Conservation (phyloP, 2,797 vertebrate genomes). For the Cheirogaleus major region DNA sequence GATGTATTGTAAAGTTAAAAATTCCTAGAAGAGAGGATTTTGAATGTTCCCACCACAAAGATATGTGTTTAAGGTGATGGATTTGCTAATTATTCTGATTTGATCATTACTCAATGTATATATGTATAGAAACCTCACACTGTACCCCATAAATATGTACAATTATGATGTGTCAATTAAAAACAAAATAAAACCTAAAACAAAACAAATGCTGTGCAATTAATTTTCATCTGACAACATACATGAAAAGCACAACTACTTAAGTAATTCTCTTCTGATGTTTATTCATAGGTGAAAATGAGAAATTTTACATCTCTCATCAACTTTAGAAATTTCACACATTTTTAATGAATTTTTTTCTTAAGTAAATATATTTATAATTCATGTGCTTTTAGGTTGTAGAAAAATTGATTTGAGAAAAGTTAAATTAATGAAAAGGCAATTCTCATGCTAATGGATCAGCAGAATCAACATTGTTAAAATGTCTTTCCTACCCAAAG, state of each 20-base stretch:
- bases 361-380: not conserved
- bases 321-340: slow-evolving; percentile 28
- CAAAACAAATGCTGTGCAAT: not conserved
- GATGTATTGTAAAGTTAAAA: not conserved
- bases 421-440: not conserved
- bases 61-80: not conserved
- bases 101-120: not conserved
- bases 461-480: too few species aligned
- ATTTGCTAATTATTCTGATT: not conserved
- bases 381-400: not conserved
- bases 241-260: not conserved
- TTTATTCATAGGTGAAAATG: slow-evolving; percentile 37
- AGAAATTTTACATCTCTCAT: not conserved
- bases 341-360: not conserved
- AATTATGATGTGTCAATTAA: not conserved
- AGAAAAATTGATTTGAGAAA: not conserved
- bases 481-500: too few species aligned
- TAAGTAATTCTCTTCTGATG: not conserved
- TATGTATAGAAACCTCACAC: not conserved
- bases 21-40: not conserved
- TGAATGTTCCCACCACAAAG: not conserved
- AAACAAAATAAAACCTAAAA: not conserved
- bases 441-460: not conserved
- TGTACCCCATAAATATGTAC: not conserved
- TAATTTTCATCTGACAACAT: slow-evolving; percentile 35